phyloP scores from a whole-genome alignment of 92 coral and sea anemone species.

The Porites rus region DNA sequence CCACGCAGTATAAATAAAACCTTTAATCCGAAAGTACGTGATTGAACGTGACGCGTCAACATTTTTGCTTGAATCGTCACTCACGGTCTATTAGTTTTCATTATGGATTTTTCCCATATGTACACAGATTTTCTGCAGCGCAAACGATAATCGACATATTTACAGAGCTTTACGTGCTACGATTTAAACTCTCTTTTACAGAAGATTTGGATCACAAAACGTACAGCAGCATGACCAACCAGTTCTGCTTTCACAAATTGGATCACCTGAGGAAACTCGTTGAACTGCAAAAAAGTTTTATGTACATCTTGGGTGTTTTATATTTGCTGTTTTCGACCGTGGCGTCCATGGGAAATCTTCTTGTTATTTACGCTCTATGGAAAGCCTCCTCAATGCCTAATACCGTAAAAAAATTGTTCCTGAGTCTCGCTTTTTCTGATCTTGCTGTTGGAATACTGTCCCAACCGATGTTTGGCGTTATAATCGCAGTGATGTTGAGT shows the following conservation, averaged over 20 bases:
- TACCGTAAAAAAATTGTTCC: not conserved
- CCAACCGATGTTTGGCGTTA: not conserved
- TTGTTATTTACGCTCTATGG: not conserved
- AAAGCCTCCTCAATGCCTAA: not conserved
- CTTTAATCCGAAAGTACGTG: no score
- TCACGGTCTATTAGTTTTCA: no score
- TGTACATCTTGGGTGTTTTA: not conserved
- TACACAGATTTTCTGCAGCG: no score
- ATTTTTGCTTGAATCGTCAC: no score
- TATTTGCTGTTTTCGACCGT: not conserved
- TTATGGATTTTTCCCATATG: no score
- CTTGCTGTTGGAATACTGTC: conserved; percentile 4
- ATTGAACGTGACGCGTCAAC: no score
- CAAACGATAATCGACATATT: no score
- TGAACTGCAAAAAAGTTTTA: not conserved
- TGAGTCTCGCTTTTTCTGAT: not conserved
- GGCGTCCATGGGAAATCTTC: not conserved
- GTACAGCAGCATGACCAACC: not conserved
- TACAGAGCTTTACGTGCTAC: no score
- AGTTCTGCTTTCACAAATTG: not conserved
- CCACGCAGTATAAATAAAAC: no score
- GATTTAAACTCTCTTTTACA: not conserved
- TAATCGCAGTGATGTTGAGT: not conserved
- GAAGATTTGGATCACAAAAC: not conserved
- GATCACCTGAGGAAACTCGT: not conserved